Percentiles rank a stretch among this genome's conserved stretches.
phyloP scores from a whole-genome alignment of 2,797 vertebrate species.

The Aldrovandia affinis region DNA sequence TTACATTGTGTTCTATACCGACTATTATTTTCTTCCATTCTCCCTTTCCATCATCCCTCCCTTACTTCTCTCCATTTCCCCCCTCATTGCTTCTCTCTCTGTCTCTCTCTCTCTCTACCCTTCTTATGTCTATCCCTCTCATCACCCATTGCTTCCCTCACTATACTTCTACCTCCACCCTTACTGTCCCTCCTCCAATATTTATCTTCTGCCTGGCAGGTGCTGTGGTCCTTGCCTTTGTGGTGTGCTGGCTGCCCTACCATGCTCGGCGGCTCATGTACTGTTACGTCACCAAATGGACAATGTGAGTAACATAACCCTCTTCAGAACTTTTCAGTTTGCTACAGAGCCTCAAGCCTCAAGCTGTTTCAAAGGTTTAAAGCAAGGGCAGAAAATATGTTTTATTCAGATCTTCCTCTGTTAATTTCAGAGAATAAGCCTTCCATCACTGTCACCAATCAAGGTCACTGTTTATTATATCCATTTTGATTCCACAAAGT shows the following conservation, averaged over 20 bases:
- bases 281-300: slow-evolving; percentile 88
- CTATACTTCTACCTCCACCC: not conserved
- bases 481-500: too few species aligned
- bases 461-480: not conserved
- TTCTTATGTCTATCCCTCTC: not conserved
- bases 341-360: not conserved
- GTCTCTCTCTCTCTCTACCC: too few species aligned
- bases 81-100: not conserved
- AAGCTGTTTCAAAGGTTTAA: not conserved
- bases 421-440: not conserved
- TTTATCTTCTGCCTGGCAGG: slow-evolving; percentile 66
- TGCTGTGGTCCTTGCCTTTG: slow-evolving; percentile 92
- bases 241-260: slow-evolving; percentile 96
- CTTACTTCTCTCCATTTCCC: not conserved
- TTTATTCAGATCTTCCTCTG: too few species aligned
- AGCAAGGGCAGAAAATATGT: too few species aligned
- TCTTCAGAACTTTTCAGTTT: not conserved
- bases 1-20: slow-evolving; percentile 5
- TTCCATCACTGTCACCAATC: not conserved
- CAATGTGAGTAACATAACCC: slow-evolving; percentile 84
- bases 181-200: not conserved
- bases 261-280: slow-evolving; percentile 93
- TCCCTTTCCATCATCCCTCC: not conserved
- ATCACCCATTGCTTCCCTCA: not conserved
- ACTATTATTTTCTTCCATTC: not conserved